phyloP scores from a whole-genome alignment of 2,797 vertebrate species.

The Sebastes elongatus region DNA sequence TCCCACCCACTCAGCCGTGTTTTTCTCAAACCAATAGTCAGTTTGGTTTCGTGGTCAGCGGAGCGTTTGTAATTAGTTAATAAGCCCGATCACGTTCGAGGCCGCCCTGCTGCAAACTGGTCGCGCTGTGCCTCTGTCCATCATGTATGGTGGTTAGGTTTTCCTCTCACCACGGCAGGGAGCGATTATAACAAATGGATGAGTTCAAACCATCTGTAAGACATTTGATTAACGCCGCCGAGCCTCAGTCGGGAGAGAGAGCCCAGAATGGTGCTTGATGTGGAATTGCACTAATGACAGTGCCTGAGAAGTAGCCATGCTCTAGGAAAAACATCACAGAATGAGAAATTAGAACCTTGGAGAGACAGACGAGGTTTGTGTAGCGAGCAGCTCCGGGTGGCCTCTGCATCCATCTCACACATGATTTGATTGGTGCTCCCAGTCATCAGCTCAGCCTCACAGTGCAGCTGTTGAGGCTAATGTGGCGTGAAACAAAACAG shows the following conservation, averaged over 20 bases:
- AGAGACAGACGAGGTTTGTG: slow-evolving; percentile 59
- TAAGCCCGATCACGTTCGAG: slow-evolving; percentile 41
- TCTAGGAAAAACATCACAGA: slow-evolving; percentile 74
- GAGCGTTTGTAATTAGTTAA: slow-evolving; percentile 52
- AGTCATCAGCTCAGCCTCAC: slow-evolving; percentile 70
- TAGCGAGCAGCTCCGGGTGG: slow-evolving; percentile 72
- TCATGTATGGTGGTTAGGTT: slow-evolving; percentile 71
- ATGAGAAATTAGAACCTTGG: slow-evolving; percentile 65
- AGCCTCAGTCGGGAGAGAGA: slow-evolving; percentile 43
- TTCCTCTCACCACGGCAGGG: slow-evolving; percentile 63
- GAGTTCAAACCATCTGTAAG: slow-evolving; percentile 85
- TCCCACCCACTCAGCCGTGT: slow-evolving; percentile 31
- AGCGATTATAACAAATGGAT: slow-evolving; percentile 85
- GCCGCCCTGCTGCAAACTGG: slow-evolving; percentile 63
- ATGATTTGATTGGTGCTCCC: slow-evolving; percentile 72
- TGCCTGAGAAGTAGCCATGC: slow-evolving; percentile 67
- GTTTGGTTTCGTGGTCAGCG: slow-evolving; percentile 40
- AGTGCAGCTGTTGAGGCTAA: slow-evolving; percentile 72
- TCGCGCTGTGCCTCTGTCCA: slow-evolving; percentile 64
- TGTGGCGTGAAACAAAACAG: slow-evolving; percentile 74
- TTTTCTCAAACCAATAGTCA: slow-evolving; percentile 33
- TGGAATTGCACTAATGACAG: slow-evolving; percentile 75
- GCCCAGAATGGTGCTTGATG: slow-evolving; percentile 61
- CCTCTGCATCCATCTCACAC: slow-evolving; percentile 73
- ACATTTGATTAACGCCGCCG: slow-evolving; percentile 82